Base-by-base conservation (phyloP, 2,888 invertebrate genomes). In the Agrotis segetum region DNA sequence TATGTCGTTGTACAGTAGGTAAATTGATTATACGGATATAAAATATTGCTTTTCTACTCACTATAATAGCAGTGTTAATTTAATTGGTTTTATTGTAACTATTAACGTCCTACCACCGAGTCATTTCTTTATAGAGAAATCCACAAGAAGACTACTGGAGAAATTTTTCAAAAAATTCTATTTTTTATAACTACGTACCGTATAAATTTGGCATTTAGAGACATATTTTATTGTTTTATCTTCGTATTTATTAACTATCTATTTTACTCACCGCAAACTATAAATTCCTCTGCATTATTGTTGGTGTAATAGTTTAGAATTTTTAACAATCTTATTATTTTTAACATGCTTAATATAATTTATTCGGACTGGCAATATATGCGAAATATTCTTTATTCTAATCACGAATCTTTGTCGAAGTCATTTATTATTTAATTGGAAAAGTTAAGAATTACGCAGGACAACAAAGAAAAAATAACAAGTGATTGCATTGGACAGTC, bases 271-370 rank as follows among this genome's bases (percentile, higher is more conserved):
- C 89, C 82, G 92, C 91, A 92, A 93, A 92, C 89, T 92, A 94
- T 94, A 92, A 95, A 95, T 95, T 95, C 94, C 94, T 85, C 93
- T 88, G 91, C 90, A 88, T 94, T 92, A 92, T 93, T 93, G 89
- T 91, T 89, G 85, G 85, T 88, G 87, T 85, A 86, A 82, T 83
- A 86, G 81, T 87, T 85, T 88, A 87, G 85, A 88, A 82, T 79
- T 85, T 87, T 81, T 76, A 69, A 76, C 72, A 72, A 79, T 77
- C 64, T 77, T 77, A 79, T 24, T 53, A 63, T 71, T 76, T 88
- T 80, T 81, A 80, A 83, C 61, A 75, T 77, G 75, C 65, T 81
- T 73, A 76, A 71, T 81, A 68, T 79, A 73, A 75, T 79, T 81
- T 84, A 80, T 83, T 80, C 77, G 81, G 74, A 79, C 80, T 82